Base-by-base conservation (phyloP, 2,113 vertebrate genomes). In the Callipepla squamata region DNA sequence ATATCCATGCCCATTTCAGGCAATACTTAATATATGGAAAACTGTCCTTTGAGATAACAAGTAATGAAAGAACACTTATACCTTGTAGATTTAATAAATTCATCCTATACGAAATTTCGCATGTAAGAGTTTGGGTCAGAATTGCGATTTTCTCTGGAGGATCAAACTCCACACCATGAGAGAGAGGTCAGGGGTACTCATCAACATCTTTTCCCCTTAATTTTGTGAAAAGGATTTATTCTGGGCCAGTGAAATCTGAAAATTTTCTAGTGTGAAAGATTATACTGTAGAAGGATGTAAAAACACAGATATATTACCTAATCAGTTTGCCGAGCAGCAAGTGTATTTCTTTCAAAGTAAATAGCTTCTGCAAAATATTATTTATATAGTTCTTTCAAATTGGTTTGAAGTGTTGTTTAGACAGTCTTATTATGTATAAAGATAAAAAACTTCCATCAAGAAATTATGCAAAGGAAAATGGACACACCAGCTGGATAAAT, bases 401-500 rank as follows among this genome's bases (percentile, higher is more conserved):
- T 94, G 65, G 42, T 79, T 91, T 96, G 93, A 97, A 97, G 97
- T 95, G 94, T 97, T 97, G 96, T 97, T 98, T 97, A 96, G 97
- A 97, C 97, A 97, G 97, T 97, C 96, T 97, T 98, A 96, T 98
- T 98, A 98, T 97, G 92, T 97, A 97, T 96, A 97, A 96, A 97
- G 96, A 97, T 97, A 97, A 98, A 53, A 98, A 98, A 97, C 95
- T 97, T 97, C 97, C 97, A 98, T 98, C 97, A 98, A 96, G 96
- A 98, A 98, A 98, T 97, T 97, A 95, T 97, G 94, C 85, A 97
- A 98, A 97, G 94, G 95, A 96, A 97, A 98, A 97, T 98, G 98
- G 98, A 97, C 97, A 96, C 97, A 98, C 97, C 99, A 99, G 98
- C 98, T 99, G 99, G 98, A 97, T 98, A 98, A 98, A 99, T 99